Evolutionary conservation across 2,113 vertebrate genomes (phyloP).

Genomic region (Tetrao urogallus): DNA sequence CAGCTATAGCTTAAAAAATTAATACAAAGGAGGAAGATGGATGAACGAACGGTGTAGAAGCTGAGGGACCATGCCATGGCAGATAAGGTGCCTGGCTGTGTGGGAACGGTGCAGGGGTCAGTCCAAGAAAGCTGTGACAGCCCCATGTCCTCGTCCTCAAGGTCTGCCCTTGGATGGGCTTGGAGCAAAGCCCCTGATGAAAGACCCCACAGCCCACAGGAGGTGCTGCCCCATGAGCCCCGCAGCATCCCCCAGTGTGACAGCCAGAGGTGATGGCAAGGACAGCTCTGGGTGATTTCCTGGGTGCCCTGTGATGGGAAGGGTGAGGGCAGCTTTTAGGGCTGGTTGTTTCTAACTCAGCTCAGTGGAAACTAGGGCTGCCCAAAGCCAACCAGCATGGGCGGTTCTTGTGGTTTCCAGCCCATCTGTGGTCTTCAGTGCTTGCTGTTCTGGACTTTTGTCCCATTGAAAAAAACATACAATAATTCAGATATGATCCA

Average conservation of each 20-base stretch:
- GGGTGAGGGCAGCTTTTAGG: neutral
- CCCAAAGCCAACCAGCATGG: neutral
- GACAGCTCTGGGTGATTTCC: neutral
- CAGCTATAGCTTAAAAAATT: neutral
- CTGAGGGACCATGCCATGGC: neutral
- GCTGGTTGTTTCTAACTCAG: neutral
- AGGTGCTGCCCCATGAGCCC: neutral
- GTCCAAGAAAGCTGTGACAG: neutral
- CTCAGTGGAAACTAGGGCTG: neutral
- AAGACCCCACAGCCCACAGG: neutral
- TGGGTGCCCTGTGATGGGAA: fast-evolving
- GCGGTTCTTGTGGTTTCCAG: neutral
- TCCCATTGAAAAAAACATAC: neutral
- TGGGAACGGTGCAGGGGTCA: neutral
- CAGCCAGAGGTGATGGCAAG: neutral
- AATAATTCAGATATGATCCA: neutral
- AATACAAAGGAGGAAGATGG: neutral
- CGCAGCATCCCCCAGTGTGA: neutral
- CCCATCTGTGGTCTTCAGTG: neutral
- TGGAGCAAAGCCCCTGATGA: neutral
- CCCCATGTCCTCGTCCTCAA: neutral
- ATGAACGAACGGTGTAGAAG: neutral
- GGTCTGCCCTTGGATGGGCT: neutral
- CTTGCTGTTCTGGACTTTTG: neutral
- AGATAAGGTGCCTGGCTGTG: neutral